These are phyloP conservation scores for Paralichthys olivaceus DNA, from an alignment of 2,113 vertebrate genomes.

Conservation along the genomic window DNA sequence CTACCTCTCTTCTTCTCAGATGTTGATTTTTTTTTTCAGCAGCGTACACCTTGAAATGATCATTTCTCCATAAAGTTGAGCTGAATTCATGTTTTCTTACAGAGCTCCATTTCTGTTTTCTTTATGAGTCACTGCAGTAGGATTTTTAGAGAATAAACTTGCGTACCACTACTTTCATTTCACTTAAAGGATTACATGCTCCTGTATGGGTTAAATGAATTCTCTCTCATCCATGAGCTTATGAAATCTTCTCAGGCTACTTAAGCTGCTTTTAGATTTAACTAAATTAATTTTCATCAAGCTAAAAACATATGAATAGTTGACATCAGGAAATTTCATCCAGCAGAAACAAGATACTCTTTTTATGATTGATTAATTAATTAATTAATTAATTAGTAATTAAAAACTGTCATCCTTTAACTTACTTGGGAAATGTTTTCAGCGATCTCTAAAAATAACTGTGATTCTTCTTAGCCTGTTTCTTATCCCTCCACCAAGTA, in stretches of 20 bases:
- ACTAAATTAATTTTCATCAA: slow-evolving; percentile 36
- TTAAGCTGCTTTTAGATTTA: slow-evolving; percentile 27
- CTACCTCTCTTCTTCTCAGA: slow-evolving; percentile 11
- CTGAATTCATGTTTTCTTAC: slow-evolving; percentile 36
- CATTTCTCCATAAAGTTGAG: slow-evolving; percentile 15
- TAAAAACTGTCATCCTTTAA: too few species aligned
- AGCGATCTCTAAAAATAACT: neutral
- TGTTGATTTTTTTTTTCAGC: neutral
- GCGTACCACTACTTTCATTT: slow-evolving; percentile 33
- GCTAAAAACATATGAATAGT: slow-evolving; percentile 32
- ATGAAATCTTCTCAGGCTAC: slow-evolving; percentile 23
- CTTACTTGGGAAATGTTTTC: neutral
- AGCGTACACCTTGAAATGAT: slow-evolving; percentile 39
- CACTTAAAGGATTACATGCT: slow-evolving; percentile 47
- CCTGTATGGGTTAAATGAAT: slow-evolving; percentile 1
- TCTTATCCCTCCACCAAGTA: neutral
- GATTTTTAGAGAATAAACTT: neutral
- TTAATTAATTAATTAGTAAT: too few species aligned
- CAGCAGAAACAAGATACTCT: too few species aligned
- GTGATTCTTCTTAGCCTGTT: too few species aligned
- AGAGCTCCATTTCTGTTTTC: slow-evolving; percentile 13
- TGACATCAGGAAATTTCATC: slow-evolving; percentile 2
- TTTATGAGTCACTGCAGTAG: slow-evolving; percentile 24
- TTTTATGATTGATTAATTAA: neutral
- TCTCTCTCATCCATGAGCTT: slow-evolving; percentile 15